Conservation (phyloP, 1,140 invertebrate species). For the Drosophila fuyamai region DNA sequence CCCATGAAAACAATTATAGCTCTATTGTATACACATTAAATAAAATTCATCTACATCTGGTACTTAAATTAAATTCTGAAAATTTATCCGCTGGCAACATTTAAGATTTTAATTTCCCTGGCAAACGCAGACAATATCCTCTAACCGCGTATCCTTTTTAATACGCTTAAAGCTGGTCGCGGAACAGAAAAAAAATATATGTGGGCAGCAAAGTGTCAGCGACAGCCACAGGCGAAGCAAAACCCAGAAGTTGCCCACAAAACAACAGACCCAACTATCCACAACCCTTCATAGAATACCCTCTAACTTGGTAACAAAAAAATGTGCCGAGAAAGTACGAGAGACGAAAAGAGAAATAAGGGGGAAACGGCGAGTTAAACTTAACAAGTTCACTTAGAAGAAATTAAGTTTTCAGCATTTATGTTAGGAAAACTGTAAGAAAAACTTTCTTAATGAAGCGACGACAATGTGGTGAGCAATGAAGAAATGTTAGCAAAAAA, state of each 20-base stretch:
- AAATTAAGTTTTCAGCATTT: conserved; percentile 82
- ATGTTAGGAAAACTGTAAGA: conserved; percentile 80
- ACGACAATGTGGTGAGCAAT: conserved; percentile 77
- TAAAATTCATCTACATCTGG: conserved; percentile 1
- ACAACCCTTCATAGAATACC: conserved; percentile 1
- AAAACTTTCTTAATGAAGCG: conserved; percentile 81
- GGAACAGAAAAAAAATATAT: conserved; percentile 19
- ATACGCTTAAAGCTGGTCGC: conserved; percentile 59
- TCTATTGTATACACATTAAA: neutral
- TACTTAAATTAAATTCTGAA: conserved; percentile 18
- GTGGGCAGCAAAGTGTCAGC: conserved; percentile 62
- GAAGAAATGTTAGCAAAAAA: conserved; percentile 55
- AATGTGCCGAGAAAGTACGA: conserved; percentile 30
- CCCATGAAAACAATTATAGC: no score
- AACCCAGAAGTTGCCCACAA: conserved; percentile 25
- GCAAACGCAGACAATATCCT: neutral
- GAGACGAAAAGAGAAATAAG: conserved; percentile 2
- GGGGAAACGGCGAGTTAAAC: conserved; percentile 48
- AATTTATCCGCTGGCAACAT: conserved; percentile 15
- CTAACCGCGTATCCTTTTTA: conserved; percentile 47
- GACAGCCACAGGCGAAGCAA: conserved; percentile 41
- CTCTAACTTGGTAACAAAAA: conserved; percentile 51
- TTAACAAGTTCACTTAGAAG: conserved; percentile 81
- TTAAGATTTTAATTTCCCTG: conserved; percentile 43
- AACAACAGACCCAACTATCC: neutral